These are phyloP conservation scores for Agelaius tricolor DNA, from an alignment of 2,113 vertebrate species.

Conservation along the genomic window DNA sequence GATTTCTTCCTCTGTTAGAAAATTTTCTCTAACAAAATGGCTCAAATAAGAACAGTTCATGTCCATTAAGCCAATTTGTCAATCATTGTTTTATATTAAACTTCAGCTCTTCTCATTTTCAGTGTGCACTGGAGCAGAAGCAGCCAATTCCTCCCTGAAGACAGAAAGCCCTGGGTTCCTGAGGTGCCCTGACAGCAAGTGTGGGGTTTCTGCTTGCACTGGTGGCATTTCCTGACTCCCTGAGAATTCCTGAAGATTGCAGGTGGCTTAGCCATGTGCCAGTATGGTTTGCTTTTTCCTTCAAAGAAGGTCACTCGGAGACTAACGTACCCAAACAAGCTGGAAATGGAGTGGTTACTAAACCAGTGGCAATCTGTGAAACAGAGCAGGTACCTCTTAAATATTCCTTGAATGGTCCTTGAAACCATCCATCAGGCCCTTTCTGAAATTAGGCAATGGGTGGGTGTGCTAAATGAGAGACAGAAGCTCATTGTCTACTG, in stretches of 20 bases:
- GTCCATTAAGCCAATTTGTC: background rate
- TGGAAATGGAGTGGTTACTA: background rate
- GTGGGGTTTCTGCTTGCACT: background rate
- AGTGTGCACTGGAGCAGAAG: background rate
- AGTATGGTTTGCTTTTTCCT: background rate
- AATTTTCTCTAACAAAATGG: background rate
- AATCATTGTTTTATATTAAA: background rate
- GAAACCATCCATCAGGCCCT: conserved; percentile 7
- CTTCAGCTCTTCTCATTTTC: background rate
- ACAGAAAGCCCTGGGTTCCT: background rate
- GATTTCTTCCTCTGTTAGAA: background rate
- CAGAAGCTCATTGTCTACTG: background rate
- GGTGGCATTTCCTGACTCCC: background rate
- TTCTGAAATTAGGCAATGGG: conserved; percentile 2
- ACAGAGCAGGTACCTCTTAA: background rate
- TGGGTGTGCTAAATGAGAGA: background rate
- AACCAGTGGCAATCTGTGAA: background rate
- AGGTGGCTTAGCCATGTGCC: background rate
- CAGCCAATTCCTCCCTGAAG: background rate
- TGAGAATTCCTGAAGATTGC: background rate
- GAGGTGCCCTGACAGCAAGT: rapidly evolving
- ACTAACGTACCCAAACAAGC: background rate
- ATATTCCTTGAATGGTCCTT: background rate
- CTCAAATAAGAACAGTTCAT: background rate
- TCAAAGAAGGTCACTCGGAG: background rate